Conservation (phyloP, 1,140 invertebrate genomes). For the Drosophila micromelanica region DNA sequence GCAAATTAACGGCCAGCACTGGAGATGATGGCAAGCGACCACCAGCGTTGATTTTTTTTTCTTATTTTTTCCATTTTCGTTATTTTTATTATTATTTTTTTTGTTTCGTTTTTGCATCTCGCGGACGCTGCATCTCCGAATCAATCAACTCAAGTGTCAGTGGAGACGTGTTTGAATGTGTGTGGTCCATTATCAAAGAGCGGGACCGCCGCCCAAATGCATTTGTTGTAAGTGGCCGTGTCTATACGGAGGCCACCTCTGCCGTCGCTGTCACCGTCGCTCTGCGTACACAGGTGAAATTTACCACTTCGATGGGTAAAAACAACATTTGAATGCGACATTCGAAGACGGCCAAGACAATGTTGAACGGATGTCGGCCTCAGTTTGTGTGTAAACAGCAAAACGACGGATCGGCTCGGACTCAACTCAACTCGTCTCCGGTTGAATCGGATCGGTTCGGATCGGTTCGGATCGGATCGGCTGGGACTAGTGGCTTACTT, state of each 20-base stretch:
- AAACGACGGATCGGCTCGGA: constrained; percentile 27
- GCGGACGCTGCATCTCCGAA: constrained; percentile 68
- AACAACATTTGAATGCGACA: constrained; percentile 80
- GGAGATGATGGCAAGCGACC: constrained; percentile 41
- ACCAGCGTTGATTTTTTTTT: constrained; percentile 60
- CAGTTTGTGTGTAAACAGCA: constrained; percentile 64
- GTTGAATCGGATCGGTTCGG: constrained; percentile 23
- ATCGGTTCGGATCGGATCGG: constrained; percentile 27
- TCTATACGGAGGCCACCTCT: constrained; percentile 49
- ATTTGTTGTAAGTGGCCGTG: constrained; percentile 81
- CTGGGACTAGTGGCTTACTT: constrained; percentile 38
- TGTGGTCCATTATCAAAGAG: constrained; percentile 80
- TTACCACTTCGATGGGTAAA: constrained; percentile 81
- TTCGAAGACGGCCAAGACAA: constrained; percentile 63
- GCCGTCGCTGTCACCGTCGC: constrained; percentile 31
- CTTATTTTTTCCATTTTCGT: constrained; percentile 13
- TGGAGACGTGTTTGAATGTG: constrained; percentile 36
- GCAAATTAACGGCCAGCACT: constrained; percentile 70
- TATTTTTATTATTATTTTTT: not conserved
- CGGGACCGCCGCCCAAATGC: constrained; percentile 66
- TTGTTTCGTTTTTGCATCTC: constrained; percentile 71
- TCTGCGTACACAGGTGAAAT: constrained; percentile 80
- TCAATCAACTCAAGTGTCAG: constrained; percentile 80
- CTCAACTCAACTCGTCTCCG: not conserved
- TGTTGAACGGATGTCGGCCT: constrained; percentile 63